Conservation (phyloP, 2,797 vertebrate genomes). For the Buceros bicornis region DNA sequence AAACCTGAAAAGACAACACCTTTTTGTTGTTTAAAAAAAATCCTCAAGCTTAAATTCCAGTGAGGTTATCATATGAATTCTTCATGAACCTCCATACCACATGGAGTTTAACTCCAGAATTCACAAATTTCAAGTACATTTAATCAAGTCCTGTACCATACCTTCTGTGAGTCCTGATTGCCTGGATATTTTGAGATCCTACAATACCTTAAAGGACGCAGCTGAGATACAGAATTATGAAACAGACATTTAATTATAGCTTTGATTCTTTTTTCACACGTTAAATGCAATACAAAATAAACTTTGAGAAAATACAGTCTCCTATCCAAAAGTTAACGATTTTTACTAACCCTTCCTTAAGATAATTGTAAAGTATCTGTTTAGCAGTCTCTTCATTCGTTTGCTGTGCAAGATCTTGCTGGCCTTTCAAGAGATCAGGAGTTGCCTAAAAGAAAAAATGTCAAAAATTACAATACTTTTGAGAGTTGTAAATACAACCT, state of each 20-base stretch:
- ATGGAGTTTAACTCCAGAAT: neutral
- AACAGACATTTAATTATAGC: neutral
- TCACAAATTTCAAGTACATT: neutral
- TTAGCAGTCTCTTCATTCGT: constrained; percentile 97
- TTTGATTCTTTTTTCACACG: neutral
- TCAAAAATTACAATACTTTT: neutral
- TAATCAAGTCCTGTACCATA: neutral
- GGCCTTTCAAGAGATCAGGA: constrained; percentile 96
- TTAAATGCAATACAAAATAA: neutral
- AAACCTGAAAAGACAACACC: neutral
- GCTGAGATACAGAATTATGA: neutral
- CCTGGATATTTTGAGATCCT: neutral
- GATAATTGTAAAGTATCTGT: constrained; percentile 96
- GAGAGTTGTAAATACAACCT: neutral
- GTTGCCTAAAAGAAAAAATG: constrained; percentile 84
- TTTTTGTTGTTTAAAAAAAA: neutral
- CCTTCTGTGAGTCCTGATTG: neutral
- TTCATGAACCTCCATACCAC: neutral
- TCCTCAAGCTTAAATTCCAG: neutral
- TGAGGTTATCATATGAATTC: neutral
- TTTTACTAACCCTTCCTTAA: constrained; percentile 93
- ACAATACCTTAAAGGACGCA: neutral
- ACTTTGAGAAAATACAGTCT: neutral
- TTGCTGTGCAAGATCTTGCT: constrained; percentile 93
- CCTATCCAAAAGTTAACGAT: neutral